Evolutionary conservation across 2,113 vertebrate species (phyloP).

Genomic region (Buteo buteo): DNA sequence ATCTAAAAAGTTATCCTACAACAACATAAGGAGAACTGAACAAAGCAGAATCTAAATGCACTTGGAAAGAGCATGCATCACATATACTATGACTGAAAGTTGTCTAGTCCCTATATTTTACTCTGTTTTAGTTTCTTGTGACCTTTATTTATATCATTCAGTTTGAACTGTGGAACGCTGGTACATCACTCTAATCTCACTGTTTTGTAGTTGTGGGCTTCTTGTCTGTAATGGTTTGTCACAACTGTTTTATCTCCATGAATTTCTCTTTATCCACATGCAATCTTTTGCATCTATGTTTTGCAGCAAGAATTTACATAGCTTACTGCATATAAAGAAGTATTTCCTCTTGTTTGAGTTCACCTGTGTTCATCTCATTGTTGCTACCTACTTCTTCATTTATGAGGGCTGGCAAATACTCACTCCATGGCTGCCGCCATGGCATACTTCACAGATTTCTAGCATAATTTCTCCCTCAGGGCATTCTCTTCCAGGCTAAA

Average conservation of each 20-base stretch:
- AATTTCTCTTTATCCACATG: not conserved
- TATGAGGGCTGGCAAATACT: not conserved
- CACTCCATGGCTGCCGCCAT: not conserved
- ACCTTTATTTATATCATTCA: not conserved
- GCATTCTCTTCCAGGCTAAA: not conserved
- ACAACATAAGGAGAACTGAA: not conserved
- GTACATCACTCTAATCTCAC: not conserved
- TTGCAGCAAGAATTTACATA: not conserved
- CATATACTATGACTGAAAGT: not conserved
- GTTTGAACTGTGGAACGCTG: not conserved
- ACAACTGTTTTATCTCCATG: not conserved
- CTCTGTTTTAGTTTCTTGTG: not conserved
- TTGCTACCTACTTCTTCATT: not conserved
- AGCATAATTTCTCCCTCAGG: not conserved
- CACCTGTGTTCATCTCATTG: not conserved
- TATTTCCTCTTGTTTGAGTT: not conserved
- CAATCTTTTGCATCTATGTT: not conserved
- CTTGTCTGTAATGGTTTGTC: not conserved
- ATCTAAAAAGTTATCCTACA: not conserved
- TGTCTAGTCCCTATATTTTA: not conserved
- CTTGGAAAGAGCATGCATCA: not conserved
- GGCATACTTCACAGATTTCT: not conserved
- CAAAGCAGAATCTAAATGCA: not conserved
- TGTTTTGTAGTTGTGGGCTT: not conserved
- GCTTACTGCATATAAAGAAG: not conserved